These are phyloP conservation scores for Drosophila serrata DNA, from an alignment of 1,140 invertebrate genomes.

Conservation along the genomic window DNA sequence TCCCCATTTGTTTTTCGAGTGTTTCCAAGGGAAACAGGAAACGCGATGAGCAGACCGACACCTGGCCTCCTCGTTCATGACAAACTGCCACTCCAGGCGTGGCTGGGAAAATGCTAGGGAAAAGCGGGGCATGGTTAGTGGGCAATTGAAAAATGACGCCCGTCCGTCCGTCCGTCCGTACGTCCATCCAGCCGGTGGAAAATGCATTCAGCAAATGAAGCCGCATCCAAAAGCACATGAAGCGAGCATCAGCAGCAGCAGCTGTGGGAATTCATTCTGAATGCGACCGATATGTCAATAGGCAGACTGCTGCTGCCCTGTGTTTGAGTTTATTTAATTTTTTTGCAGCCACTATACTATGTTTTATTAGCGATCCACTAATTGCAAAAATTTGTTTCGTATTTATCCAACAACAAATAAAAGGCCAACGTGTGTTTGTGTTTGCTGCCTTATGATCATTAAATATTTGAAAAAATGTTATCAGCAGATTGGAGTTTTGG, in stretches of 20 bases:
- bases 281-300: constrained; percentile 58
- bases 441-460: constrained; percentile 61
- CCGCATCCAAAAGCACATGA: constrained; percentile 52
- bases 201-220: constrained; percentile 74
- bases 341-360: constrained; percentile 38
- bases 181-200: constrained; percentile 35
- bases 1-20: constrained; percentile 1
- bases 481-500: constrained; percentile 21
- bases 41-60: constrained; percentile 46
- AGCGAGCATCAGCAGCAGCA: constrained; percentile 29
- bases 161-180: constrained; percentile 4
- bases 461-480: constrained; percentile 60
- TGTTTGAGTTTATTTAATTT: constrained; percentile 11
- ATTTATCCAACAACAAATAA: constrained; percentile 26
- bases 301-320: constrained; percentile 11
- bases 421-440: constrained; percentile 27
- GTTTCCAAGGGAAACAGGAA: constrained; percentile 31
- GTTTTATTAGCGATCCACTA: constrained; percentile 57
- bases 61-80: constrained; percentile 53
- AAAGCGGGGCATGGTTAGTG: constrained; percentile 5
- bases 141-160: constrained; percentile 75
- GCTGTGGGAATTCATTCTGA: constrained; percentile 44
- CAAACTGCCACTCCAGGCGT: constrained; percentile 69
- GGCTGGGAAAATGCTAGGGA: constrained; percentile 29
- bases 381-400: constrained; percentile 63